Evolutionary conservation across 2,113 vertebrate genomes (phyloP), one percentile per base, ranked within the genome.

Genomic region (Trichechus manatus): DNA sequence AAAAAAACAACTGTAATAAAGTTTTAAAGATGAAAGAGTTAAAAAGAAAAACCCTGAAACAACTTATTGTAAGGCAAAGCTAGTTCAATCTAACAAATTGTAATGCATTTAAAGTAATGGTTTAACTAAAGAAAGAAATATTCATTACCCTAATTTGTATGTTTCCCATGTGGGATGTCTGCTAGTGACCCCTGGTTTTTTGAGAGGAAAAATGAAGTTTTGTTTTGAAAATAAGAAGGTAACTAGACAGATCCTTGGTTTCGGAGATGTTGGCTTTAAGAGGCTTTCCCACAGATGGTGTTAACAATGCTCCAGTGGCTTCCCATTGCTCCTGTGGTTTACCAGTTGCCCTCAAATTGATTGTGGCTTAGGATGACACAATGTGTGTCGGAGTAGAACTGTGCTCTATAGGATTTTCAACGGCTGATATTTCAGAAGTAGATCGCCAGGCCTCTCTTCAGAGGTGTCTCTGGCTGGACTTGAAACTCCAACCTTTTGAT

Each of bases 71-170:
- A 93, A 0, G 39, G 20, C 25, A 44, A 81, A 84, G 23, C 25
- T 56, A 56, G 33, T 39, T 84, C 19, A 94, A 47, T 6, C 56
- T 68, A 96, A 79, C 17, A 79, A 82, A 53, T 17, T 25, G 22
- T 8, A 83, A 31, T 5, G 61, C 74, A 39, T 87, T 59, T 87
- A 44, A 64, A 84, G 64, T 14, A 10, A 39, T 8, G 13, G 8
- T 42, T 68, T 86, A 79, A 75, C 31, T 77, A 82, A 94, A 33
- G 72, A 75, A 59, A 90, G 36, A 59, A 87, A 31, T 61, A 87
- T 29, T 88, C n/a, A 86, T 13, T 92, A 29, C 27, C 11, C 31
- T 53, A 59, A 47, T 39, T 39, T 39, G 36, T 15, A 68, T 31
- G 6, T 85, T 33, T 74, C 23, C 70, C 68, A 39, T 15, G 9